These are phyloP conservation scores for Stenchaetothrips biformis DNA, from an alignment of 2,888 invertebrate species.

Conservation along the genomic window DNA sequence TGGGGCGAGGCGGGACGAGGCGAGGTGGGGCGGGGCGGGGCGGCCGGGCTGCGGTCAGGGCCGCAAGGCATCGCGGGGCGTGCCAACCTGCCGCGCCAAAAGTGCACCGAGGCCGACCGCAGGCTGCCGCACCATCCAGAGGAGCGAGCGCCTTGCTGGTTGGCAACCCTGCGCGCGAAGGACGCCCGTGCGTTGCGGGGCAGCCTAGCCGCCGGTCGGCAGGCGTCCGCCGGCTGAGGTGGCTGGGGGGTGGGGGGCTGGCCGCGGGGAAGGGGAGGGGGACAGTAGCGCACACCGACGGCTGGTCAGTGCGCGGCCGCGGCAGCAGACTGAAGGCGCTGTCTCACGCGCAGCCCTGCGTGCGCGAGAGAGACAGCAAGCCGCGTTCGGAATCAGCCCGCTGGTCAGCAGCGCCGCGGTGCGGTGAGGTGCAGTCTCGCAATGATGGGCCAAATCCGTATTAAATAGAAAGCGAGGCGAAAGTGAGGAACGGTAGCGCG, in stretches of 20 bases:
- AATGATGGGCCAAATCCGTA: constrained; percentile 21
- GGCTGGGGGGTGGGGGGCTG: not conserved
- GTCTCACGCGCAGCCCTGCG: too few species aligned
- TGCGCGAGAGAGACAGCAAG: too few species aligned
- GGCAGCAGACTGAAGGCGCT: too few species aligned
- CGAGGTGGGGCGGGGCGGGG: not conserved
- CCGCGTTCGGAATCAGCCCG: not conserved
- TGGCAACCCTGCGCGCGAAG: too few species aligned
- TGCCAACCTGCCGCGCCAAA: not conserved
- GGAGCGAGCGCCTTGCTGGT: too few species aligned
- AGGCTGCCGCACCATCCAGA: too few species aligned
- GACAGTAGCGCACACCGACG: too few species aligned
- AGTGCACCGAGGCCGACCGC: too few species aligned
- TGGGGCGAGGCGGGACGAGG: not conserved
- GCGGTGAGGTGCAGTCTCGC: not conserved
- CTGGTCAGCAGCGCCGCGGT: not conserved
- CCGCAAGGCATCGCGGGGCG: not conserved
- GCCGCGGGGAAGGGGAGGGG: not conserved
- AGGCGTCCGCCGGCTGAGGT: not conserved
- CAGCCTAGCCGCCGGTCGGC: too few species aligned
- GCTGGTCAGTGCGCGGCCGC: too few species aligned
- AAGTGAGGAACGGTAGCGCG: not conserved
- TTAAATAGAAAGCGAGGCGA: constrained; percentile 18
- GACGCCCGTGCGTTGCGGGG: too few species aligned
- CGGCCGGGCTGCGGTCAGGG: not conserved